phyloP scores from a whole-genome alignment of 1,140 invertebrate species.

The Riptortus pedestris region DNA sequence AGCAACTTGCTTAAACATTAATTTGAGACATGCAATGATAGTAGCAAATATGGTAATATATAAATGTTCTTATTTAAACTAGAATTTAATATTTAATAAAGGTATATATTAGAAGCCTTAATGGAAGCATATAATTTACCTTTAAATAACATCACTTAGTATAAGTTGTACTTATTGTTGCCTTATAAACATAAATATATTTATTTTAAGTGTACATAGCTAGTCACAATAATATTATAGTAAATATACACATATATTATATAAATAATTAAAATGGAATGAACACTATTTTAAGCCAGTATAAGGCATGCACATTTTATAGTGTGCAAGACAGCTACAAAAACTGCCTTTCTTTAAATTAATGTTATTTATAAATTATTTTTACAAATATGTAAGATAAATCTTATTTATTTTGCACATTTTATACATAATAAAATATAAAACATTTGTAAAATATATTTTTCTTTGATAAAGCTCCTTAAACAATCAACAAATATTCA shows the following conservation, averaged over 20 bases:
- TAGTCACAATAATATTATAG: slow-evolving; percentile 16
- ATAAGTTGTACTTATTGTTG: slow-evolving; percentile 4
- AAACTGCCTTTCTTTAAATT: slow-evolving; percentile 20
- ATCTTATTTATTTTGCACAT: slow-evolving; percentile 12
- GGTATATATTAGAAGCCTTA: too few species aligned
- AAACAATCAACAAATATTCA: too few species aligned
- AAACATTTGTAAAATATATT: background rate
- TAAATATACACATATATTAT: background rate
- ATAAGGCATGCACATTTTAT: background rate
- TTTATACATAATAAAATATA: slow-evolving; percentile 4
- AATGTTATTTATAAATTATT: slow-evolving; percentile 7
- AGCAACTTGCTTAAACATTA: too few species aligned
- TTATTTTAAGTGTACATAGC: slow-evolving; percentile 22
- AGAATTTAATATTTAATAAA: too few species aligned
- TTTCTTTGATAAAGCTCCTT: background rate
- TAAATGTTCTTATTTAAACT: too few species aligned
- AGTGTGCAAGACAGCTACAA: slow-evolving; percentile 19
- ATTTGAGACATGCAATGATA: too few species aligned
- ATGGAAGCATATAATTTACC: background rate
- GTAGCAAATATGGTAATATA: too few species aligned
- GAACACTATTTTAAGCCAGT: slow-evolving; percentile 5
- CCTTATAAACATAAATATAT: background rate
- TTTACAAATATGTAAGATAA: slow-evolving; percentile 14
- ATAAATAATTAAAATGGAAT: background rate
- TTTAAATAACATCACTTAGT: background rate